A percentile compares a stretch with the other conserved stretches of the same genome.
Conservation (phyloP, 1,140 invertebrate species). For the Heliconius congener region DNA sequence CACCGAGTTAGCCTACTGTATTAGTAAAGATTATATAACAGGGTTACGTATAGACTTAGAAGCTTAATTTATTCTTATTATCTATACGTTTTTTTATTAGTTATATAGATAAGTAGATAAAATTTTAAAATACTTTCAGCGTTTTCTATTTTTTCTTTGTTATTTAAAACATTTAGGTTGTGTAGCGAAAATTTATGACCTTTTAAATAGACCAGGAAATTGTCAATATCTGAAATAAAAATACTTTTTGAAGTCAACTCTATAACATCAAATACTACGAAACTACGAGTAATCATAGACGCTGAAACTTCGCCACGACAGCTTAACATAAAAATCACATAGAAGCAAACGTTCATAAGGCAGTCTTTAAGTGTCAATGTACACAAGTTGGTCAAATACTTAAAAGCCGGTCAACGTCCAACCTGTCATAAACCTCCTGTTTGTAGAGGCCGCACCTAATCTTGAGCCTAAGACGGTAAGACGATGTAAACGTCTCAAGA, state of each 20-base stretch:
- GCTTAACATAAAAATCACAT: conserved; percentile 4
- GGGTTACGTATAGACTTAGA: neutral
- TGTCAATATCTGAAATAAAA: too few species aligned
- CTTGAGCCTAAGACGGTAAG: conserved; percentile 26
- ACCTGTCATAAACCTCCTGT: conserved; percentile 27
- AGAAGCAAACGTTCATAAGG: conserved; percentile 8
- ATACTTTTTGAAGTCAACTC: neutral
- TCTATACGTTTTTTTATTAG: neutral
- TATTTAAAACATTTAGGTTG: too few species aligned
- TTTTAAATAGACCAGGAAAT: too few species aligned
- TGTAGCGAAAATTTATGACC: too few species aligned
- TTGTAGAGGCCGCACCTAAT: conserved; percentile 28
- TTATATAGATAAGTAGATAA: neutral
- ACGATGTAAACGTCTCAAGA: conserved; percentile 22
- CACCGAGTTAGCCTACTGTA: neutral
- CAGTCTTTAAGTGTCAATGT: conserved; percentile 13
- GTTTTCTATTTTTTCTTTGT: too few species aligned
- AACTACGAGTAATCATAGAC: neutral
- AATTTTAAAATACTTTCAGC: too few species aligned
- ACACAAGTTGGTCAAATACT: conserved; percentile 26
- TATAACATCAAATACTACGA: too few species aligned
- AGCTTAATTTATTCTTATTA: neutral
- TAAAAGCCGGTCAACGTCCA: conserved; percentile 21
- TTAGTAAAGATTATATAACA: neutral
- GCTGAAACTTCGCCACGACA: neutral